A percentile compares a stretch with the other conserved stretches of the same genome.
These are phyloP conservation scores for Drosophila barbarae DNA, from an alignment of 2,888 invertebrate species.

Conservation along the genomic window DNA sequence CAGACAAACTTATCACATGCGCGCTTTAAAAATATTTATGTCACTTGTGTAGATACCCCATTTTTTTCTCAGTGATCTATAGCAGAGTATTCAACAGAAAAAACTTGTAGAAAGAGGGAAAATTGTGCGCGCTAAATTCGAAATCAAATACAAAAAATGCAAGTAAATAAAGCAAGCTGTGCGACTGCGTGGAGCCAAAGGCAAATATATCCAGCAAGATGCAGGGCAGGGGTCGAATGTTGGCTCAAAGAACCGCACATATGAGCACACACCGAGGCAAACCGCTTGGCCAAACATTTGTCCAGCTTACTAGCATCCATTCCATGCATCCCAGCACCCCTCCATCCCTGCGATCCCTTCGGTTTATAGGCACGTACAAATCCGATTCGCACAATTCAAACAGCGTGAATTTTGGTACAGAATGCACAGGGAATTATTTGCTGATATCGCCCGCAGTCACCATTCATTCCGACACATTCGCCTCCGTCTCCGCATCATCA, in stretches of 20 bases:
- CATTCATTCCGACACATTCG: slow-evolving; percentile 2
- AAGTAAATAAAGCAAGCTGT: slow-evolving; percentile 57
- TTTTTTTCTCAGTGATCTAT: slow-evolving; percentile 1
- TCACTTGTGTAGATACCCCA: too few species aligned
- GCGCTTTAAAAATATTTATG: background rate
- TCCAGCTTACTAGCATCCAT: slow-evolving; percentile 41
- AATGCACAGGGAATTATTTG: slow-evolving; percentile 63
- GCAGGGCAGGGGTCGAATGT: slow-evolving; percentile 55
- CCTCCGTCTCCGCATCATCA: slow-evolving; percentile 4
- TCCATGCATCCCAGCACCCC: background rate
- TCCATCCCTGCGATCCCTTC: background rate
- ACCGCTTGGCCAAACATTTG: slow-evolving; percentile 70
- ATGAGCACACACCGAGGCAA: slow-evolving; percentile 53
- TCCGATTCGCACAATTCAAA: slow-evolving; percentile 75
- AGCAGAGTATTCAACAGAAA: slow-evolving; percentile 56
- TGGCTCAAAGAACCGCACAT: slow-evolving; percentile 41
- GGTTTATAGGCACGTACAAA: slow-evolving; percentile 63
- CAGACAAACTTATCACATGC: background rate
- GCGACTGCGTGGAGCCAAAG: slow-evolving; percentile 71
- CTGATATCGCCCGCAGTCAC: slow-evolving; percentile 45
- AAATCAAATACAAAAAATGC: slow-evolving; percentile 67
- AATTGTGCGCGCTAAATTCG: slow-evolving; percentile 70
- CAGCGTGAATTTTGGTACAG: slow-evolving; percentile 57
- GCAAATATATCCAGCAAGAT: slow-evolving; percentile 58
- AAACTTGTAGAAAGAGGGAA: slow-evolving; percentile 33